Evolutionary conservation across 2,888 invertebrate species (phyloP).

Genomic region (Macaria liturata): DNA sequence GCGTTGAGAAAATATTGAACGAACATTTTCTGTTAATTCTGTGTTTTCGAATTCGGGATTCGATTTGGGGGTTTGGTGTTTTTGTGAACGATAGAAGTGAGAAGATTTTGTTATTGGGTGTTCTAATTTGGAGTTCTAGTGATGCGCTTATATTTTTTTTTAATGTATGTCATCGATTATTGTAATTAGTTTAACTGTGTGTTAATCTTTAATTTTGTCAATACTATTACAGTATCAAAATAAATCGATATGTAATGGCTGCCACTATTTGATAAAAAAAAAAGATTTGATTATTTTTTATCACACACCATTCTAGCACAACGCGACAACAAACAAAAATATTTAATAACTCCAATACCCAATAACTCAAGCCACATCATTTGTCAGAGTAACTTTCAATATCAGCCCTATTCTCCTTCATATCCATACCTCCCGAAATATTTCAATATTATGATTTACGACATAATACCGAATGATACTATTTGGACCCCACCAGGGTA

Average conservation of each 20-base stretch:
- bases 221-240: too few species aligned
- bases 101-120: too few species aligned
- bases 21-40: slow-evolving; percentile 25
- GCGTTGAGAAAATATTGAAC: slow-evolving; percentile 26
- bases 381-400: slow-evolving; percentile 76
- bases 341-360: slow-evolving; percentile 46
- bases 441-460: slow-evolving; percentile 80
- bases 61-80: slow-evolving; percentile 5
- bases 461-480: slow-evolving; percentile 57
- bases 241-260: too few species aligned
- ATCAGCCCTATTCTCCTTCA: slow-evolving; percentile 60
- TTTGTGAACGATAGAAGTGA: neutral
- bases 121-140: too few species aligned
- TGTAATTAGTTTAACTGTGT: too few species aligned
- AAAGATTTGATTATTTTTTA: too few species aligned
- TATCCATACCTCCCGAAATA: slow-evolving; percentile 60
- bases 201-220: too few species aligned
- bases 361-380: slow-evolving; percentile 58
- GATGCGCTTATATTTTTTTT: too few species aligned
- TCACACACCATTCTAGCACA: neutral
- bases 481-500: slow-evolving; percentile 6
- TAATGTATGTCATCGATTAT: too few species aligned
- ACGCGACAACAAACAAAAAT: slow-evolving; percentile 35
- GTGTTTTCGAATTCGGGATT: slow-evolving; percentile 18
- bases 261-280: too few species aligned